Evolutionary conservation across 2,797 vertebrate genomes (phyloP), one percentile per base, ranked within the genome.

Genomic region (Eulemur albifrons): DNA sequence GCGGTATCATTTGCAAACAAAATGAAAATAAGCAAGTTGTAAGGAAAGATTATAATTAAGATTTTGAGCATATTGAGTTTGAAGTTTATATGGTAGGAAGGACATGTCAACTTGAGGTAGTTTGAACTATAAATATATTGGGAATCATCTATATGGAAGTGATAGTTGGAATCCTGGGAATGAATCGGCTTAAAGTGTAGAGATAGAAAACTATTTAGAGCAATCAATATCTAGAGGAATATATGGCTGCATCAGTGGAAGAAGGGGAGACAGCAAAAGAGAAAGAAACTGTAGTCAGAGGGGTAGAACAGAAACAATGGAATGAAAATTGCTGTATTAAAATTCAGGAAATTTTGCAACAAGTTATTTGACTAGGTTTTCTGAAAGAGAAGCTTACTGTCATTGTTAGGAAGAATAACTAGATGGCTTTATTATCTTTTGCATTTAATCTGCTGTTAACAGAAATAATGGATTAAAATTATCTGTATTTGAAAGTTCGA

Each of bases 61-160:
- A 21, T 96, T 97, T 95, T 95, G 89, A 94, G 94, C 85, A 96
- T 95, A 94, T 11, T 95, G 88, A 97, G 54, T 96, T 96, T 92
- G 91, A 97, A 94, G 95, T 94, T 95, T 96, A 80, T 91, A 61
- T 97, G 69, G 25, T 57, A 95, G 85, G 40, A 97, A 95, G 94
- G 90, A 97, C 45, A 91, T 97, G 94, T 95, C 95, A 95, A 82
- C 67, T 94, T 97, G 90, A 97, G 92, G 88, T 65, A 90, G 75
- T 96, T 93, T 94, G 88, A 96, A 95, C 92, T 95, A 38, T 97
- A 96, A 95, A 94, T 95, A 86, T 93, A 82, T 96, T 92, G 87
- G 89, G 92, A 90, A 93, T 97, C 93, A 92, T 96, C 89, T 97
- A 54, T 87, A 91, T 96, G 59, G 54, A 96, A 84, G 93, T 96